A percentile compares a stretch with the other conserved stretches of the same genome.
phyloP scores from a whole-genome alignment of 2,113 vertebrate species.

The Dipodomys merriami region DNA sequence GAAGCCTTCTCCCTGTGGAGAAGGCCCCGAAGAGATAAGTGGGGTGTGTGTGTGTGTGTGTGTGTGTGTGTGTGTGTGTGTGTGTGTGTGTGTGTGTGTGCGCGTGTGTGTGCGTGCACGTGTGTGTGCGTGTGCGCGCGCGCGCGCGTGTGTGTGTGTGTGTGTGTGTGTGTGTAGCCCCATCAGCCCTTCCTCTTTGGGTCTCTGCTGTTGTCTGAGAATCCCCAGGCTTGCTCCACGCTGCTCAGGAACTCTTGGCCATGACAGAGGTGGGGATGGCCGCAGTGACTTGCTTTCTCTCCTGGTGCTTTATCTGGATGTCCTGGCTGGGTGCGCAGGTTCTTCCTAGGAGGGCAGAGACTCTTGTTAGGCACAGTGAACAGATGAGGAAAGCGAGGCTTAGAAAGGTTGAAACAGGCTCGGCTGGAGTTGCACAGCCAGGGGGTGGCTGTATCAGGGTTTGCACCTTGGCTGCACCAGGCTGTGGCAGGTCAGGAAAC shows the following conservation, averaged over 20 bases:
- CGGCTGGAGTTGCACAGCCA: not conserved
- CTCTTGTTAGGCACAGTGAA: not conserved
- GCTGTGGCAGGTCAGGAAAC: conserved; percentile 49
- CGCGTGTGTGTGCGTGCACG: not conserved
- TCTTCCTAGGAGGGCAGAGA: not conserved
- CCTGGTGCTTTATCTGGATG: accelerated
- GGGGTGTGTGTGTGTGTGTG: not conserved
- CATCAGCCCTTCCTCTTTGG: not conserved
- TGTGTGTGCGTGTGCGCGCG: too few species aligned
- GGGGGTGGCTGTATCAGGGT: not conserved
- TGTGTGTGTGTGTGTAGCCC: too few species aligned
- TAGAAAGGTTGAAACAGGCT: not conserved
- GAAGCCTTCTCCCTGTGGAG: conserved; percentile 78
- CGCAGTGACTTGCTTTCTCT: accelerated
- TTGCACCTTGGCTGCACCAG: not conserved
- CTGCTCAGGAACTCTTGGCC: not conserved
- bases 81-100: too few species aligned
- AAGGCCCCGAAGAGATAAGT: conserved; percentile 72
- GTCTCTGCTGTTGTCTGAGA: not conserved
- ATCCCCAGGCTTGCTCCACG: not conserved
- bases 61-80: too few species aligned
- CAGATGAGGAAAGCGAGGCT: not conserved
- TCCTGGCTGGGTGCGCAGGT: accelerated
- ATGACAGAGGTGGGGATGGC: accelerated
- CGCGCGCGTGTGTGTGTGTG: too few species aligned